Evolutionary conservation across 92 coral and sea anemone genomes (phyloP), one percentile per base, ranked within the genome.

Genomic region (Montipora capitata): DNA sequence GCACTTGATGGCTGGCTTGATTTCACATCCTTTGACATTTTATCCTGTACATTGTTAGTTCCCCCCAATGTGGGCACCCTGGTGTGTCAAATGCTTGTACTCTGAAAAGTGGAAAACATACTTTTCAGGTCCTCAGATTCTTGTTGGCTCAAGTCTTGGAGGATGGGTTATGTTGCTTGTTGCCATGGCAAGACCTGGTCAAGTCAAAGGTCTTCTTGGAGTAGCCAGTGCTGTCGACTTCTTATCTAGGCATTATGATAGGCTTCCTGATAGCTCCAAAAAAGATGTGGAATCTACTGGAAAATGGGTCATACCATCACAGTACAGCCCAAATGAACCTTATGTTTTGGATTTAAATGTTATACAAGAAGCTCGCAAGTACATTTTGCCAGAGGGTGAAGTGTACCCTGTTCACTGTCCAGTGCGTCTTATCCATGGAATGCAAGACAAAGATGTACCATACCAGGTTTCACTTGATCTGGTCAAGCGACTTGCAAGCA

Each of bases 61-160:
- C 35, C 35, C 35, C 35, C 35, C 2, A 27, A 27, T 27, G 35
- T 27, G 35, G 35, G 35, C 35, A 27, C 35, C 35, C 35, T 27
- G 35, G 0, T 27, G 35, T 10, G 8, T 57, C 3, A 7, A 61
- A 40, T 13, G 12, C 13, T 10, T 40, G 39, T 57, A 11, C 8
- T 39, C 51, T 45, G 68, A 38, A 64, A 17, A 54, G 4, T 4
- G 39, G 11, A 72, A 61, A 27, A 13, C 40, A 4, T 11, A 40
- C 10, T 7, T 40, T 67, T 38, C 68, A 91, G 98, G 98, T 66
- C 96, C 95, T 12, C 98, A 93, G 39, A 83, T 95, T 73, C 96
- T 95, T 44, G 94, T 95, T 78, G 98, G 98, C 2, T 95, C 98
- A 68, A 95, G 98, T 67, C 96, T 95, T 58, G 98, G 98, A 39